phyloP scores from a whole-genome alignment of 1,140 invertebrate species.

The Drosophila pseudoananassae region DNA sequence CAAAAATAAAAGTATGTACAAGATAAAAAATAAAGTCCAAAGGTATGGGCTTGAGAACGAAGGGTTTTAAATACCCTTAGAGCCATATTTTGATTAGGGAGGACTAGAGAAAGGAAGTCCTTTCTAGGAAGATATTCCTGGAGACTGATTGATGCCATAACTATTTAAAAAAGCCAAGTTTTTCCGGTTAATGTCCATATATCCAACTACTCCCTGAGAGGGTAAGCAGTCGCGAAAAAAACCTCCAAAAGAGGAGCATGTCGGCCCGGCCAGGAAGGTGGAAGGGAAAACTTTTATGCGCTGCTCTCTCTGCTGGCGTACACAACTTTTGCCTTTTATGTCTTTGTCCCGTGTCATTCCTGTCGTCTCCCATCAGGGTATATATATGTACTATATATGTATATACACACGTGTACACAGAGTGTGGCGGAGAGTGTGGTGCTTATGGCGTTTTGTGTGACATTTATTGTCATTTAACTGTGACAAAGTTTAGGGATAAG shows the following conservation, averaged over 20 bases:
- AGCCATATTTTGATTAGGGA: background rate
- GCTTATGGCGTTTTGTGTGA: constrained; percentile 80
- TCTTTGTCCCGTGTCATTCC: constrained; percentile 47
- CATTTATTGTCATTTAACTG: constrained; percentile 83
- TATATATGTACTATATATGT: constrained; percentile 1
- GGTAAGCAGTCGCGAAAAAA: constrained; percentile 18
- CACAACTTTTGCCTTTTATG: constrained; percentile 66
- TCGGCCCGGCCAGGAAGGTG: constrained; percentile 31
- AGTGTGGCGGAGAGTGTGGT: constrained; percentile 25
- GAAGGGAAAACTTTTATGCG: constrained; percentile 53
- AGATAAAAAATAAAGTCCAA: constrained; percentile 27
- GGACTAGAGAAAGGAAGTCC: too few species aligned
- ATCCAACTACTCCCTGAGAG: constrained; percentile 3
- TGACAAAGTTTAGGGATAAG: constrained; percentile 79
- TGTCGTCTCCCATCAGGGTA: constrained; percentile 62
- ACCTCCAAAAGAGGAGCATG: constrained; percentile 6
- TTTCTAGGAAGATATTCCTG: too few species aligned
- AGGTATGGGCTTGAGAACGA: background rate
- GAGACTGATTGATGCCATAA: too few species aligned
- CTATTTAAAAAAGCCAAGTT: too few species aligned
- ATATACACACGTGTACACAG: too few species aligned
- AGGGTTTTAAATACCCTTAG: constrained; percentile 1
- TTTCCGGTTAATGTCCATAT: background rate
- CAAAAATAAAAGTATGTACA: constrained; percentile 11
- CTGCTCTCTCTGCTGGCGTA: constrained; percentile 32